phyloP scores from a whole-genome alignment of 2,888 invertebrate genomes.

The Limenitis camilla region DNA sequence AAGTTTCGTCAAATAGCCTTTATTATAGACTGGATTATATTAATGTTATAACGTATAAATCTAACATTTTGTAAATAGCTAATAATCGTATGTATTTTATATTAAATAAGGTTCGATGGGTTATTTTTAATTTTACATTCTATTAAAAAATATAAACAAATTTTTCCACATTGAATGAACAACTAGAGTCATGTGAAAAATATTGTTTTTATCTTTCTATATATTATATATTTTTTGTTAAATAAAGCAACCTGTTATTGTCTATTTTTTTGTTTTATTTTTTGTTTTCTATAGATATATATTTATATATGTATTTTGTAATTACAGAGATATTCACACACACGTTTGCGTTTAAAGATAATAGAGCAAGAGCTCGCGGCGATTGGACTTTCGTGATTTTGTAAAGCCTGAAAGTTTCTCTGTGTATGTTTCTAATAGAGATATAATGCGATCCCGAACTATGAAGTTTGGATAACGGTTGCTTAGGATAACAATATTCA shows the following conservation, averaged over 20 bases:
- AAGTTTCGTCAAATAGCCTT: conserved; percentile 73
- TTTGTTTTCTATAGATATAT: conserved; percentile 36
- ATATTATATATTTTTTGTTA: conserved; percentile 75
- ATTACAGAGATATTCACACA: conserved; percentile 12
- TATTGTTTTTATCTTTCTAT: conserved; percentile 65
- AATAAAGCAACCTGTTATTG: conserved; percentile 75
- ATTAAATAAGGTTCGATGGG: conserved; percentile 73
- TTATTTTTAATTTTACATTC: conserved; percentile 72
- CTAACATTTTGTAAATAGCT: conserved; percentile 74
- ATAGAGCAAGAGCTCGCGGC: too few relatives aligned
- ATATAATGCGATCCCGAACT: too few relatives aligned
- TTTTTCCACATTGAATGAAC: conserved; percentile 53
- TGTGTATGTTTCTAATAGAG: too few relatives aligned
- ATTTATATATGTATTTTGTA: conserved; percentile 29
- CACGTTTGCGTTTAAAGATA: conserved; percentile 21
- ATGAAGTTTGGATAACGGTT: too few relatives aligned
- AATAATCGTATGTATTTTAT: conserved; percentile 74
- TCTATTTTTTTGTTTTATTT: conserved; percentile 67
- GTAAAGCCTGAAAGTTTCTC: too few relatives aligned
- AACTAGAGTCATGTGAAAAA: conserved; percentile 60
- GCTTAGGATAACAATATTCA: too few relatives aligned
- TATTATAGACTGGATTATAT: conserved; percentile 74
- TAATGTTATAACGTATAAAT: conserved; percentile 68
- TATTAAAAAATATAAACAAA: conserved; percentile 54
- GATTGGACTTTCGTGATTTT: too few relatives aligned